A percentile compares a stretch with the other conserved stretches of the same genome.
Conservation (phyloP, 2,888 invertebrate genomes). For the Parochlus steinenii region DNA sequence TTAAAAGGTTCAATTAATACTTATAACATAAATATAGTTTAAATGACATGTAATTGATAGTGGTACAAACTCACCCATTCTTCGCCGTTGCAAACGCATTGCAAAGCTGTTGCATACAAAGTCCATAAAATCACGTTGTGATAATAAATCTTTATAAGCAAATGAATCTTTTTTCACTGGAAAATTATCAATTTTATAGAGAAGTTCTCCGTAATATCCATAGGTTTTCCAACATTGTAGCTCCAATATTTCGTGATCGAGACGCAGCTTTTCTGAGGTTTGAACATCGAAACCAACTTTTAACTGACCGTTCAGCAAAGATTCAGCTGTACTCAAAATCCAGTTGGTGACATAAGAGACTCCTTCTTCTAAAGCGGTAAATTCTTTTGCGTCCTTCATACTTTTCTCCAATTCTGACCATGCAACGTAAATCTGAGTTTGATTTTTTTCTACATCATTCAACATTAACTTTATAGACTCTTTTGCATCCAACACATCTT, state of each 20-base stretch:
- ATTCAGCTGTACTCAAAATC: slow-evolving; percentile 62
- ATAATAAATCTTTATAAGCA: slow-evolving; percentile 43
- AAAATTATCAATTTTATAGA: slow-evolving; percentile 47
- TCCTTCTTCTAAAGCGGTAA: slow-evolving; percentile 41
- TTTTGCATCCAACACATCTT: slow-evolving; percentile 43
- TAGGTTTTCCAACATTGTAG: slow-evolving; percentile 63
- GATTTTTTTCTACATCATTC: slow-evolving; percentile 39
- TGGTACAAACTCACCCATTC: no score
- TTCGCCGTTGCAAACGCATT: slow-evolving; percentile 49
- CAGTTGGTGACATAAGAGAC: slow-evolving; percentile 58
- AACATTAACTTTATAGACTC: slow-evolving; percentile 38
- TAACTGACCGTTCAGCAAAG: slow-evolving; percentile 48
- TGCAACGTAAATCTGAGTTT: slow-evolving; percentile 40
- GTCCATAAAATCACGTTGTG: slow-evolving; percentile 67
- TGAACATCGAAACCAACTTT: slow-evolving; percentile 56
- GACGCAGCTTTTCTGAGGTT: slow-evolving; percentile 53
- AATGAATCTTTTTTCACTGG: slow-evolving; percentile 29
- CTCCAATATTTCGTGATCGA: slow-evolving; percentile 58
- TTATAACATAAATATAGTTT: no score
- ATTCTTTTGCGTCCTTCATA: slow-evolving; percentile 41
- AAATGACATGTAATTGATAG: no score
- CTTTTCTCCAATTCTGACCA: slow-evolving; percentile 42
- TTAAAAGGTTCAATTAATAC: slow-evolving; percentile 57
- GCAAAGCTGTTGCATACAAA: slow-evolving; percentile 65
- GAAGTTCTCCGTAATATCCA: slow-evolving; percentile 57